Evolutionary conservation across 1,140 invertebrate genomes (phyloP).

Genomic region (Ceratina calcarata): DNA sequence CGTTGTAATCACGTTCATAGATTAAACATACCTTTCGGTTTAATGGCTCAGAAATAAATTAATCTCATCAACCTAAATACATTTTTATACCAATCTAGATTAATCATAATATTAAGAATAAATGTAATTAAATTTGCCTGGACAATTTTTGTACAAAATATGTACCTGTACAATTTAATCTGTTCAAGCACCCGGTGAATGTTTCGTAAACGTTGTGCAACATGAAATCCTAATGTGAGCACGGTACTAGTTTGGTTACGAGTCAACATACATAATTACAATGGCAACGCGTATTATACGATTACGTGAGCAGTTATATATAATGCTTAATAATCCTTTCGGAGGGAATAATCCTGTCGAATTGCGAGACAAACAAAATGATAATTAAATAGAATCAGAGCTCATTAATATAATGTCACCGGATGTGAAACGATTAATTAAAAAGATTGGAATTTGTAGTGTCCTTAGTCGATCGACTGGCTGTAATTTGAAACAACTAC

Average conservation of each 20-base stretch:
- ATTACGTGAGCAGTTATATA: background rate
- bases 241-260: background rate
- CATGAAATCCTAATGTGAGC: background rate
- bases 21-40: too few species aligned
- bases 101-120: too few species aligned
- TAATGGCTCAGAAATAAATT: too few species aligned
- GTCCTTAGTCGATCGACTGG: background rate
- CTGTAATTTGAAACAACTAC: too few species aligned
- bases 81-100: too few species aligned
- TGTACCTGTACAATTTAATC: too few species aligned
- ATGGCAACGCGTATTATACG: background rate
- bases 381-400: background rate
- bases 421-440: background rate
- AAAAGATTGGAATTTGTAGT: background rate
- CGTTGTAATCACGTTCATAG: too few species aligned
- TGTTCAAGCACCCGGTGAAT: too few species aligned
- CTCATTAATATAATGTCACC: background rate
- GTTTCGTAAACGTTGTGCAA: background rate
- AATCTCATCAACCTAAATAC: too few species aligned
- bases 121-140: too few species aligned
- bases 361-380: background rate
- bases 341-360: background rate
- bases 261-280: slow-evolving; percentile 6
- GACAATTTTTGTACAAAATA: too few species aligned
- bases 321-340: slow-evolving; percentile 3